Conservation (phyloP, 2,888 invertebrate genomes). For the Melinaea marsaeus region DNA sequence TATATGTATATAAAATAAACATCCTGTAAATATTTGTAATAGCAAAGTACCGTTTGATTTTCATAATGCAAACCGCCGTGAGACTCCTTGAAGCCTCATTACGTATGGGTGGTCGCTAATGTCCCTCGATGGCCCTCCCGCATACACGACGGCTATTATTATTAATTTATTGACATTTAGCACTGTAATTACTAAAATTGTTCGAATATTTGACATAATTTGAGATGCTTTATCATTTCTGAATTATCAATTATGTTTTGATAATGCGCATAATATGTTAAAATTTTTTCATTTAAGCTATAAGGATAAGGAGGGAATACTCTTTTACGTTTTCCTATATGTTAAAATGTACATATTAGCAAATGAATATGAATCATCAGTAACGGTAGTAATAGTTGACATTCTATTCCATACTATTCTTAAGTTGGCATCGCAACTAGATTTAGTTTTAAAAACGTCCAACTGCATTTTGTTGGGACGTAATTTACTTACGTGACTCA, state of each 20-base stretch:
- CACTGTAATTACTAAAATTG: constrained; percentile 8
- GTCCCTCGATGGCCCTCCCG: constrained; percentile 40
- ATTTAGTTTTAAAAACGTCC: constrained; percentile 25
- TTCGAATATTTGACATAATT: neutral
- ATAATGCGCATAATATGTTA: no score
- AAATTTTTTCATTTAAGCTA: no score
- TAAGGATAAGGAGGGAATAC: no score
- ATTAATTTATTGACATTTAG: constrained; percentile 33
- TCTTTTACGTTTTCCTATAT: no score
- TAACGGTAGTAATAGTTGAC: neutral
- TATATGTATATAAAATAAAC: neutral
- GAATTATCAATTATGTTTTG: no score
- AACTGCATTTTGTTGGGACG: constrained; percentile 33
- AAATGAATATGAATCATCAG: no score
- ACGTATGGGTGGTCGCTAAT: constrained; percentile 56
- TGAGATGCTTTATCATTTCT: neutral
- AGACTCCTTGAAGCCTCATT: constrained; percentile 34
- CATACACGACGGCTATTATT: constrained; percentile 24
- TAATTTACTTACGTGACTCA: constrained; percentile 28
- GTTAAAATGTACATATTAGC: no score
- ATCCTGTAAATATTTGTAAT: neutral
- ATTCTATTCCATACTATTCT: constrained; percentile 7
- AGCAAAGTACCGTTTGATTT: constrained; percentile 7
- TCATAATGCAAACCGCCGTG: constrained; percentile 7
- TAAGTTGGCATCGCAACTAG: constrained; percentile 32